Conservation (phyloP, 2,888 invertebrate genomes). For the Conistra vaccinii region DNA sequence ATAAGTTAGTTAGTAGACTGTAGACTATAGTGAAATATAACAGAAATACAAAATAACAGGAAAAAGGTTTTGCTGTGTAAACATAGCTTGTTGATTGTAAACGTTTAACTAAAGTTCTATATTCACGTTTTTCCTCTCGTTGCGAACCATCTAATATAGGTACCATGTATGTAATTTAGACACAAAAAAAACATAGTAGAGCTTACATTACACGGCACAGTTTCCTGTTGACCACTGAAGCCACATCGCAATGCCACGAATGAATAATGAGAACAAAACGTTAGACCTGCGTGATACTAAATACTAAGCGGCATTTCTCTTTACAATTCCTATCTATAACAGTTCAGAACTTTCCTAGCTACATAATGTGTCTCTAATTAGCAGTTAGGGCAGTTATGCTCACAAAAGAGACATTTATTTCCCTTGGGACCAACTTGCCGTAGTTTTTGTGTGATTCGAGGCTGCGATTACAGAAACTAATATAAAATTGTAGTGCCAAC, state of each 20-base stretch:
- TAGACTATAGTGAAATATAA: not conserved
- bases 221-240: conserved; percentile 29
- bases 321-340: conserved; percentile 61
- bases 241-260: conserved; percentile 39
- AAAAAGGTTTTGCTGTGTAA: not conserved
- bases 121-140: not conserved
- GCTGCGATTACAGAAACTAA: conserved; percentile 66
- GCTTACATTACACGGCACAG: not conserved
- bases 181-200: conserved; percentile 11
- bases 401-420: conserved; percentile 79
- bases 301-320: conserved; percentile 53
- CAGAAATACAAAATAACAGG: not conserved
- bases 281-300: too few species aligned
- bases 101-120: not conserved
- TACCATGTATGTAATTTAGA: not conserved
- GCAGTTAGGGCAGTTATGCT: conserved; percentile 74
- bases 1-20: too few species aligned
- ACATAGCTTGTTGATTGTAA: not conserved
- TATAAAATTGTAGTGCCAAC: conserved; percentile 65
- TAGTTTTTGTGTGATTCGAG: conserved; percentile 71
- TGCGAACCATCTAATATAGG: not conserved
- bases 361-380: conserved; percentile 78
- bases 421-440: conserved; percentile 67
- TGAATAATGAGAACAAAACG: conserved; percentile 51
- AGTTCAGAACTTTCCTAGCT: conserved; percentile 68